These are phyloP conservation scores for Magallana ariakensis DNA, from an alignment of 1,140 invertebrate genomes.

Conservation along the genomic window DNA sequence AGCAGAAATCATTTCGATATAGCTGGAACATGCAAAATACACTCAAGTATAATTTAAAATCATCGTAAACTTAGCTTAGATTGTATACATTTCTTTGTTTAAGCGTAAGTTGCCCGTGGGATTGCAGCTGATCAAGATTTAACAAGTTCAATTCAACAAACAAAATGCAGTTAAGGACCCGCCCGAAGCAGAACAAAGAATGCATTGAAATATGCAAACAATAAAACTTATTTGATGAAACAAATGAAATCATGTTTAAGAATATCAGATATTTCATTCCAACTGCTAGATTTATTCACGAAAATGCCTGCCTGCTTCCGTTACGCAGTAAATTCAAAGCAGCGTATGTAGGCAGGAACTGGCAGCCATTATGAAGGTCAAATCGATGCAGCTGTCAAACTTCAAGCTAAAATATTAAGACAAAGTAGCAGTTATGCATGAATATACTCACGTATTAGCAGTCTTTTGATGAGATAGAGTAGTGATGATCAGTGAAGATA, in stretches of 20 bases:
- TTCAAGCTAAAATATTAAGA: conserved; percentile 28
- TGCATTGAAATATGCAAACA: neutral
- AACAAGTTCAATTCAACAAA: neutral
- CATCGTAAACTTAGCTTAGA: too few species aligned
- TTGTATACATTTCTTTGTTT: too few species aligned
- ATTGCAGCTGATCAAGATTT: conserved; percentile 4
- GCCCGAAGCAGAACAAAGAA: conserved; percentile 6
- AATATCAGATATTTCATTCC: neutral
- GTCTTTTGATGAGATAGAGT: neutral
- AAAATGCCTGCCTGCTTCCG: neutral
- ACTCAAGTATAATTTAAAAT: too few species aligned
- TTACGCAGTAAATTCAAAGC: neutral
- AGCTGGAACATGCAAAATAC: too few species aligned
- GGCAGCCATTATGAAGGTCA: conserved; percentile 53
- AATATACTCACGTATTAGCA: conserved; percentile 17
- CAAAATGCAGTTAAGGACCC: neutral
- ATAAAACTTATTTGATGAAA: neutral
- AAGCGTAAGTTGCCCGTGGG: too few species aligned
- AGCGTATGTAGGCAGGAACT: conserved; percentile 36
- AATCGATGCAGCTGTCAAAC: conserved; percentile 47
- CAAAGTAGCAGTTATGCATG: neutral
- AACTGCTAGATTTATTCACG: neutral
- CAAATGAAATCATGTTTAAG: neutral
- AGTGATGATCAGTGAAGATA: neutral
- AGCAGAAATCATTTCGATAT: neutral